phyloP scores from a whole-genome alignment of 2,797 vertebrate genomes.

The Chiroxiphia lanceolata region DNA sequence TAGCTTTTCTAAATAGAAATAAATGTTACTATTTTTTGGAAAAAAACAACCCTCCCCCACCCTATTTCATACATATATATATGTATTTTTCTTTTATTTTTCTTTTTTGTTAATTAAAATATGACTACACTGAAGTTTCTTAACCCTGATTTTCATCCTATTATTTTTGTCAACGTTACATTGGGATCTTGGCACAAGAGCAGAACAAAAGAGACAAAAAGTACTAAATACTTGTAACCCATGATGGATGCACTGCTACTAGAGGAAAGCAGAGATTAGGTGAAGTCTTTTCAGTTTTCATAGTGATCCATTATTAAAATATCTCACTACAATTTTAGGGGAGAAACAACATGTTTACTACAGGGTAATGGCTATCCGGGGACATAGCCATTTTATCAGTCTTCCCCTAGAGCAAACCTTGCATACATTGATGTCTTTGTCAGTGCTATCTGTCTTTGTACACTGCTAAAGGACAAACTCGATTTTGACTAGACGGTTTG shows the following conservation, averaged over 20 bases:
- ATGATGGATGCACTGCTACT: neutral
- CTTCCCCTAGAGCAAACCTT: neutral
- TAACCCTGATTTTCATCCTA: neutral
- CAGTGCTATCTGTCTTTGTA: neutral
- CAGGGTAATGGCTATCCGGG: neutral
- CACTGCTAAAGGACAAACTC: neutral
- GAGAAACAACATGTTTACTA: neutral
- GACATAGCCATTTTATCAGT: neutral
- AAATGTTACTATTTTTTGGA: rapidly evolving
- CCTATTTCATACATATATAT: neutral
- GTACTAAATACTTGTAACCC: neutral
- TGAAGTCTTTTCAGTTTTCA: neutral
- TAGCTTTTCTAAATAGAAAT: neutral
- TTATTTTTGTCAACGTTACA: neutral
- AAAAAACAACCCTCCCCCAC: rapidly evolving
- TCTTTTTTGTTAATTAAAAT: neutral
- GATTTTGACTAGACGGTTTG: neutral
- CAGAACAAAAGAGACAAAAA: neutral
- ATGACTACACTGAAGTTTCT: neutral
- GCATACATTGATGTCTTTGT: neutral
- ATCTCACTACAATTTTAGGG: neutral
- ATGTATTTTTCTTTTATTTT: neutral
- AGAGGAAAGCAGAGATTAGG: neutral
- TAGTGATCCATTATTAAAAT: neutral
- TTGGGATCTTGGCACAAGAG: neutral